phyloP scores from a whole-genome alignment of 2,797 vertebrate species.

The Sebastolobus alascanus region DNA sequence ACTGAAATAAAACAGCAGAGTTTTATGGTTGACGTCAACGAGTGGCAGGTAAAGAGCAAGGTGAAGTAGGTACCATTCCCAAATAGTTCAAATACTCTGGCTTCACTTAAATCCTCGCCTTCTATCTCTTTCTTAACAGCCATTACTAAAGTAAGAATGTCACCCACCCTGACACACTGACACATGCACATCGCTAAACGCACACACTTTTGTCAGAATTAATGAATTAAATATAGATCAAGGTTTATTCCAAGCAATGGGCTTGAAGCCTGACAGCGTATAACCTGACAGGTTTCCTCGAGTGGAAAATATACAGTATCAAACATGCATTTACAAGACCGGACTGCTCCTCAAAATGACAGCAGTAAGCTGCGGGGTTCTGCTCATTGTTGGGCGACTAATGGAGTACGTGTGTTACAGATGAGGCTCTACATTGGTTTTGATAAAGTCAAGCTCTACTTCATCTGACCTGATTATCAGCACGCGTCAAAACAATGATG shows the following conservation, averaged over 20 bases:
- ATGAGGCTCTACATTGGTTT: slow-evolving; percentile 53
- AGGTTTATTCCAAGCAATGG: not conserved
- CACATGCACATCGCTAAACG: not conserved
- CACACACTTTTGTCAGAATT: not conserved
- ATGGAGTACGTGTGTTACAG: slow-evolving; percentile 28
- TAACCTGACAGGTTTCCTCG: not conserved
- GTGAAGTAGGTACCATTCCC: not conserved
- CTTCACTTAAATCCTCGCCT: not conserved
- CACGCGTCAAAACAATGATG: slow-evolving; percentile 47
- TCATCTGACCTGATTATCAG: slow-evolving; percentile 66
- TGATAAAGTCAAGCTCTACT: slow-evolving; percentile 69
- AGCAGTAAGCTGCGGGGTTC: not conserved
- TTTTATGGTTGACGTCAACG: not conserved
- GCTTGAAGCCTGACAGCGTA: not conserved
- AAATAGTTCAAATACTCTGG: not conserved
- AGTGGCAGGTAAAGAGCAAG: not conserved
- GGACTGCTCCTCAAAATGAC: slow-evolving; percentile 7
- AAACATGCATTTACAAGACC: not conserved
- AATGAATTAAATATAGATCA: not conserved
- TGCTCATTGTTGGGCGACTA: slow-evolving; percentile 15
- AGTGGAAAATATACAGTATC: not conserved
- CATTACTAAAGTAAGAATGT: not conserved
- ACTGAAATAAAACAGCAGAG: not conserved
- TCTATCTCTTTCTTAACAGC: not conserved
- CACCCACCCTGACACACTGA: not conserved